A percentile compares a stretch with the other conserved stretches of the same genome.
Evolutionary conservation across 2,888 invertebrate species (phyloP).

Genomic region (Limnephilus auricula): DNA sequence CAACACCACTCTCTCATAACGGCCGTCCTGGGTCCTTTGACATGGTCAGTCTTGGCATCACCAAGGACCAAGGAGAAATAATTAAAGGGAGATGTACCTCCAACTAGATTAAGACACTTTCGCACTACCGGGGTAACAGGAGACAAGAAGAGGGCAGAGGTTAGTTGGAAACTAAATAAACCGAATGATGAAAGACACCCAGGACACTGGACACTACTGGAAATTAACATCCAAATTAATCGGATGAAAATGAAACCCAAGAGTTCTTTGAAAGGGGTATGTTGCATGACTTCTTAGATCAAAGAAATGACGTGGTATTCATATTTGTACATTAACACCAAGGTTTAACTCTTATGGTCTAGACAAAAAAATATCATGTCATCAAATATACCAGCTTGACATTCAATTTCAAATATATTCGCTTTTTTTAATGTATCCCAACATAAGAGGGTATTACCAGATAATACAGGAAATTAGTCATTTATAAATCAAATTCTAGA

Average conservation of each 20-base stretch:
- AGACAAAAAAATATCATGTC: too few relatives aligned
- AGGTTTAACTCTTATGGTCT: too few relatives aligned
- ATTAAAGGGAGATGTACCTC: conserved; percentile 63
- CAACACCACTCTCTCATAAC: conserved; percentile 56
- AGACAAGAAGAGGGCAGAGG: conserved; percentile 39
- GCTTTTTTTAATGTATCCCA: too few relatives aligned
- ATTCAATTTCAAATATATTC: too few relatives aligned
- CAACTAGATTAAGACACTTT: conserved; percentile 39
- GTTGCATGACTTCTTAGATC: background rate
- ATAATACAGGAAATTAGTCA: too few relatives aligned
- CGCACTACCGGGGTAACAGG: conserved; percentile 27
- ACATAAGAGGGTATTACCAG: too few relatives aligned
- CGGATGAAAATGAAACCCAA: background rate
- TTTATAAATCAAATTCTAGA: too few relatives aligned
- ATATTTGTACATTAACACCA: background rate
- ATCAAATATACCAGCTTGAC: too few relatives aligned
- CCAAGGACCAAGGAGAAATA: conserved; percentile 58
- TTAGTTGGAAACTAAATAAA: conserved; percentile 46
- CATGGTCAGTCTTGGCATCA: conserved; percentile 66
- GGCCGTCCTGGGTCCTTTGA: conserved; percentile 63
- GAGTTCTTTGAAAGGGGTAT: background rate
- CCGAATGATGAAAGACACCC: conserved; percentile 37
- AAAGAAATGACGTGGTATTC: background rate
- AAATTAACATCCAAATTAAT: background rate
- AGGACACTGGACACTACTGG: background rate